phyloP scores from a whole-genome alignment of 2,888 invertebrate genomes.

The Fissipunctia ypsillon region DNA sequence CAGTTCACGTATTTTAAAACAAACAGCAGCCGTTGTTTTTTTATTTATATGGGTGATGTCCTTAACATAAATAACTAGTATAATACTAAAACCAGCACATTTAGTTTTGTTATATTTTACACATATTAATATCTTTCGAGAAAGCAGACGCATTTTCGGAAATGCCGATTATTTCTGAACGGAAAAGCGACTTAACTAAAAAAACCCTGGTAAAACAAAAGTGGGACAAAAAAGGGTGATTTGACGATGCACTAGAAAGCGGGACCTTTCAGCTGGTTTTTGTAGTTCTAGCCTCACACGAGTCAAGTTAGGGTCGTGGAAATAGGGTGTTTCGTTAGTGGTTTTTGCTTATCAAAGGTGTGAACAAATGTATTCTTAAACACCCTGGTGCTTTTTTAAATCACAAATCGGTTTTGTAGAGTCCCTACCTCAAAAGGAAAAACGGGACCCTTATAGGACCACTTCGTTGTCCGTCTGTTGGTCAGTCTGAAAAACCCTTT shows the following conservation, averaged over 20 bases:
- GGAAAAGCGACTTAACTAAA: conserved; percentile 22
- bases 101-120: neutral
- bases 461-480: no score
- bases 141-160: neutral
- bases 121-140: neutral
- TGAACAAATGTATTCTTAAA: conserved; percentile 16
- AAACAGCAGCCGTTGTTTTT: neutral
- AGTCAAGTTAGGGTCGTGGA: conserved; percentile 5
- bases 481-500: no score
- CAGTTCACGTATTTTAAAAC: neutral
- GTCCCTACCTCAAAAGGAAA: no score
- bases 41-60: neutral
- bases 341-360: neutral
- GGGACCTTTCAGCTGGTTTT: conserved; percentile 18
- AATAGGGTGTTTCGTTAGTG: conserved; percentile 3
- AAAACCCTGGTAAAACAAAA: conserved; percentile 13
- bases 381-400: neutral
- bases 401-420: neutral
- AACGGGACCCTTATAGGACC: no score
- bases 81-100: neutral
- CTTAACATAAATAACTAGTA: neutral
- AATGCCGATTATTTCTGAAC: conserved; percentile 10
- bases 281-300: conserved; percentile 28
- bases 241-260: conserved; percentile 34
- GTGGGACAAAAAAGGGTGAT: conserved; percentile 44